phyloP scores from a whole-genome alignment of 1,140 invertebrate genomes.

The Brachionus rotundiformis region DNA sequence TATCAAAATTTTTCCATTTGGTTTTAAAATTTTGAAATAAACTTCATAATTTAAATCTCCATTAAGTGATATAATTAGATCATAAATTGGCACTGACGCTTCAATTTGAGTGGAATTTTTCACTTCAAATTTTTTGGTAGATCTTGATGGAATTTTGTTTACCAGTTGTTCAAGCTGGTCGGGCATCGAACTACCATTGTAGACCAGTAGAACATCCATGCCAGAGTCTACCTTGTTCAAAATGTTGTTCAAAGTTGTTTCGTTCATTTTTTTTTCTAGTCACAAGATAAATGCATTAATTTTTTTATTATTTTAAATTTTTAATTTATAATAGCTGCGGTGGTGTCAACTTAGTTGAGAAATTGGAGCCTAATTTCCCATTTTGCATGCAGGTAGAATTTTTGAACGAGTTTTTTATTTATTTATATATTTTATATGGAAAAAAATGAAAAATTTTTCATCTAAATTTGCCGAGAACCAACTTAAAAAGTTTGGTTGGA shows the following conservation, averaged over 20 bases:
- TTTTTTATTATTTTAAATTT: neutral
- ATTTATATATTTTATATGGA: neutral
- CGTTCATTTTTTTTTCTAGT: constrained; percentile 45
- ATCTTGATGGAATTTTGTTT: neutral
- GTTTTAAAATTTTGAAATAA: constrained; percentile 47
- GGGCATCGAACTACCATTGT: neutral
- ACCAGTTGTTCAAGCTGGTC: neutral
- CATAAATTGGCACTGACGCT: neutral
- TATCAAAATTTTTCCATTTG: constrained; percentile 20
- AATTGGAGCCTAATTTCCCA: neutral
- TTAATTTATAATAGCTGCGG: neutral
- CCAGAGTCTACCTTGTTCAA: constrained; percentile 16
- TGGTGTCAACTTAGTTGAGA: constrained; percentile 5
- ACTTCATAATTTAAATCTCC: constrained; percentile 17
- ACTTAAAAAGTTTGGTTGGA: constrained; percentile 48
- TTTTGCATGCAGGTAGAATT: neutral
- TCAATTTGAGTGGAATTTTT: neutral
- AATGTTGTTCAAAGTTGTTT: constrained; percentile 35
- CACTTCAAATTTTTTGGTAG: neutral
- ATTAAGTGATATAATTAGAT: constrained; percentile 31
- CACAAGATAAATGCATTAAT: constrained; percentile 29
- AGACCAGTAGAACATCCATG: neutral
- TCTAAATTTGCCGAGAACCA: constrained; percentile 33
- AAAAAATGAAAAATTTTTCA: constrained; percentile 29
- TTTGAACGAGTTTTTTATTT: constrained; percentile 9